phyloP scores from a whole-genome alignment of 1,140 invertebrate species.

The Cydia splendana region DNA sequence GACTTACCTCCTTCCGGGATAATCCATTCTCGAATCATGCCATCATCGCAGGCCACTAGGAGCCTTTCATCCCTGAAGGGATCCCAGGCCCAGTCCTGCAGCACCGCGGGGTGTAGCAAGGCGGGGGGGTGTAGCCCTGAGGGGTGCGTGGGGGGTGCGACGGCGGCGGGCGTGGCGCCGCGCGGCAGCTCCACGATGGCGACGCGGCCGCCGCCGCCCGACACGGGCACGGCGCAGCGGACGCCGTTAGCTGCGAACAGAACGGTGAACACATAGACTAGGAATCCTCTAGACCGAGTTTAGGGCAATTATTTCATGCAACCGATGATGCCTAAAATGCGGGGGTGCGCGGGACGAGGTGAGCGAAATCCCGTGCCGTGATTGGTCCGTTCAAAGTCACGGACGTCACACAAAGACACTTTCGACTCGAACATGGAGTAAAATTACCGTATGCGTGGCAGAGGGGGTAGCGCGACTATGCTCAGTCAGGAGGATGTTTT shows the following conservation, averaged over 20 bases:
- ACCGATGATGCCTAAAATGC: no score
- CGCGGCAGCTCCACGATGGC: slow-evolving; percentile 90
- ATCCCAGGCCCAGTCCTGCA: slow-evolving; percentile 97
- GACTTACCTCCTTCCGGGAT: slow-evolving; percentile 81
- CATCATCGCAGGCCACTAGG: slow-evolving; percentile 94
- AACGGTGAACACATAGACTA: no score
- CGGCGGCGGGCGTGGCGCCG: slow-evolving; percentile 82
- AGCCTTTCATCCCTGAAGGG: slow-evolving; percentile 91
- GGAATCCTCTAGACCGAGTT: no score
- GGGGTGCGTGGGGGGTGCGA: slow-evolving; percentile 85
- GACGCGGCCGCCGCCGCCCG: slow-evolving; percentile 93
- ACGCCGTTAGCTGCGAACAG: slow-evolving; percentile 86
- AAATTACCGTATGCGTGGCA: no score
- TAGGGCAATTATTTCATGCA: no score
- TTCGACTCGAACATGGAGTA: no score
- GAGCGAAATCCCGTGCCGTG: no score
- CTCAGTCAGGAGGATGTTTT: no score
- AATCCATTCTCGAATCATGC: slow-evolving; percentile 92
- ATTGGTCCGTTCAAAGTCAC: no score
- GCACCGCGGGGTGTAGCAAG: slow-evolving; percentile 92
- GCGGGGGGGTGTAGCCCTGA: slow-evolving; percentile 40
- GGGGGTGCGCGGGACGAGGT: no score
- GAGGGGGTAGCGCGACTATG: no score
- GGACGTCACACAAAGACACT: no score
- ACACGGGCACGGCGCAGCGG: slow-evolving; percentile 92